Conservation (phyloP, 1,140 invertebrate species). For the Mercenaria mercenaria region DNA sequence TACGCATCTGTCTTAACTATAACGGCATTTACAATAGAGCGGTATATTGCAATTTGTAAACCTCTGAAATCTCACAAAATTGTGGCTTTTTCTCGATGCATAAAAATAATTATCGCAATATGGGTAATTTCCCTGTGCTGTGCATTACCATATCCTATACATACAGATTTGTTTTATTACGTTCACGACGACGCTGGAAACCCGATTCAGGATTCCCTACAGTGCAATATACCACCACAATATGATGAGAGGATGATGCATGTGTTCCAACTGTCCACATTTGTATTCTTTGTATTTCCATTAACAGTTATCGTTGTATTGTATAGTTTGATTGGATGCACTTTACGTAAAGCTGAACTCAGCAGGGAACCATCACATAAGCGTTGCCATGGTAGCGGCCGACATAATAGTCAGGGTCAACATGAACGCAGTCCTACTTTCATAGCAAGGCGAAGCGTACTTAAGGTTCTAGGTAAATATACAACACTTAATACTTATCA, state of each 20-base stretch:
- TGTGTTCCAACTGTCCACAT: slow-evolving; percentile 85
- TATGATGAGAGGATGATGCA: slow-evolving; percentile 78
- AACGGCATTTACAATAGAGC: slow-evolving; percentile 96
- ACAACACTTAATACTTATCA: background rate
- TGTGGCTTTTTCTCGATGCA: slow-evolving; percentile 92
- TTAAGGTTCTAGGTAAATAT: slow-evolving; percentile 70
- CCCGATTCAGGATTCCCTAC: slow-evolving; percentile 78
- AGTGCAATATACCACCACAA: slow-evolving; percentile 82
- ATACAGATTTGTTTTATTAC: slow-evolving; percentile 81
- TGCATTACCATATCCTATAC: slow-evolving; percentile 90
- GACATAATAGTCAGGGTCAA: slow-evolving; percentile 63
- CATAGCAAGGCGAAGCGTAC: slow-evolving; percentile 61
- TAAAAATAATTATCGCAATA: slow-evolving; percentile 92
- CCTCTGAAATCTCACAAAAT: slow-evolving; percentile 95
- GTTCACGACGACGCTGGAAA: slow-evolving; percentile 67
- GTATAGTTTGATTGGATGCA: slow-evolving; percentile 85
- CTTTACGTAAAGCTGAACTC: slow-evolving; percentile 81
- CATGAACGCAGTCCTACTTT: slow-evolving; percentile 39
- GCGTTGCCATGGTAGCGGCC: slow-evolving; percentile 47
- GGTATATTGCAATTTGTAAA: slow-evolving; percentile 98
- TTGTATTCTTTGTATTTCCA: slow-evolving; percentile 86
- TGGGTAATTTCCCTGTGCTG: slow-evolving; percentile 93
- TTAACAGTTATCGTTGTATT: slow-evolving; percentile 85
- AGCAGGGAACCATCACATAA: slow-evolving; percentile 69
- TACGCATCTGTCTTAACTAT: slow-evolving; percentile 97